Percentiles rank a stretch among this genome's conserved stretches.
These are phyloP conservation scores for Capromys pilorides DNA, from an alignment of 2,797 vertebrate genomes.

Conservation along the genomic window DNA sequence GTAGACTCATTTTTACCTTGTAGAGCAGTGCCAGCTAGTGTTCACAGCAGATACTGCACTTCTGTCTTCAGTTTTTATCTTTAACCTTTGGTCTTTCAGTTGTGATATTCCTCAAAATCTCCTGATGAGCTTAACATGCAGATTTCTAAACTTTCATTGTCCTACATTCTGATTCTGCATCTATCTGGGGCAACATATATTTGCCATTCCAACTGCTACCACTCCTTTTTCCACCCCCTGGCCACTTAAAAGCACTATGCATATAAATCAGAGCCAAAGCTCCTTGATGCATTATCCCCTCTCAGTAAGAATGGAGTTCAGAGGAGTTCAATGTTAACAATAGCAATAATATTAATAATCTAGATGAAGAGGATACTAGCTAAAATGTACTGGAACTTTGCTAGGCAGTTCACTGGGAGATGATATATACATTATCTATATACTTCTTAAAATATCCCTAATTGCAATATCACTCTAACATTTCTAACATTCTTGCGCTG, in stretches of 20 bases:
- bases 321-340: neutral
- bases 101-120: neutral
- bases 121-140: neutral
- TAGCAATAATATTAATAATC: neutral
- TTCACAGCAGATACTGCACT: conserved; percentile 42
- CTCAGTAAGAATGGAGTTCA: neutral
- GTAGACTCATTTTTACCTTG: conserved; percentile 18
- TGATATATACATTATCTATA: no score
- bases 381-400: neutral
- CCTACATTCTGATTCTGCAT: neutral
- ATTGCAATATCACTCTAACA: neutral
- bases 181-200: neutral
- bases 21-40: conserved; percentile 66
- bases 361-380: neutral
- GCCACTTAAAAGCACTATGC: neutral
- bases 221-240: neutral
- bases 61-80: neutral
- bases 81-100: neutral
- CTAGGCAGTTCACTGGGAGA: neutral
- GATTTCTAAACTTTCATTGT: neutral
- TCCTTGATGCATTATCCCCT: neutral
- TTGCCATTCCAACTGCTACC: neutral
- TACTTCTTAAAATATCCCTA: neutral
- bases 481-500: neutral
- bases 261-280: neutral